These are phyloP conservation scores for Myotis myotis DNA, from an alignment of 2,797 vertebrate genomes.

Conservation along the genomic window DNA sequence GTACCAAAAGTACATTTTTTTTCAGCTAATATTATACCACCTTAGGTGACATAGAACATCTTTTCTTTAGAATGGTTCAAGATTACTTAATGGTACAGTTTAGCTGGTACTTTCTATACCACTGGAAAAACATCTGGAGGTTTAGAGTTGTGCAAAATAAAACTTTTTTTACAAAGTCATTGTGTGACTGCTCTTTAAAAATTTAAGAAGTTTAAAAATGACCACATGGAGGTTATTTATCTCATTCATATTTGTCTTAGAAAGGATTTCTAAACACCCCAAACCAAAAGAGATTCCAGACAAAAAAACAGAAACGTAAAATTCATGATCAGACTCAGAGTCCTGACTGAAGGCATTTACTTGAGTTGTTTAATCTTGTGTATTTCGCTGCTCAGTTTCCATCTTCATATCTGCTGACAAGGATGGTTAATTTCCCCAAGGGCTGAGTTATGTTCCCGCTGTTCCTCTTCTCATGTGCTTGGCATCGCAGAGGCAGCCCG, in stretches of 20 bases:
- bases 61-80: conserved; percentile 54
- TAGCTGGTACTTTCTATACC: conserved; percentile 44
- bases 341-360: conserved; percentile 81
- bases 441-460: conserved; percentile 45
- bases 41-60: conserved; percentile 61
- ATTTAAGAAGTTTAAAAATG: conserved; percentile 63
- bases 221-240: conserved; percentile 61
- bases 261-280: conserved; percentile 71
- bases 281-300: conserved; percentile 75
- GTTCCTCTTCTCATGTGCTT: conserved; percentile 65
- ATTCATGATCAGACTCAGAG: conserved; percentile 80
- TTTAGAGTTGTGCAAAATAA: conserved; percentile 59
- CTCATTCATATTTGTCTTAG: conserved; percentile 60
- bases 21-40: conserved; percentile 68
- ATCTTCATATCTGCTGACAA: conserved; percentile 46
- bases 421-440: conserved; percentile 52
- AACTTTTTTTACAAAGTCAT: conserved; percentile 52
- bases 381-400: conserved; percentile 67
- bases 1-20: conserved; percentile 85
- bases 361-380: conserved; percentile 70
- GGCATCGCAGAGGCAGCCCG: conserved; percentile 55
- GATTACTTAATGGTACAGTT: conserved; percentile 19
- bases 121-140: conserved; percentile 44
- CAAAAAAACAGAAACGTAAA: conserved; percentile 75
- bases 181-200: conserved; percentile 54